These are phyloP conservation scores for Amblyopsis rosae DNA, from an alignment of 2,113 vertebrate species.

Conservation along the genomic window DNA sequence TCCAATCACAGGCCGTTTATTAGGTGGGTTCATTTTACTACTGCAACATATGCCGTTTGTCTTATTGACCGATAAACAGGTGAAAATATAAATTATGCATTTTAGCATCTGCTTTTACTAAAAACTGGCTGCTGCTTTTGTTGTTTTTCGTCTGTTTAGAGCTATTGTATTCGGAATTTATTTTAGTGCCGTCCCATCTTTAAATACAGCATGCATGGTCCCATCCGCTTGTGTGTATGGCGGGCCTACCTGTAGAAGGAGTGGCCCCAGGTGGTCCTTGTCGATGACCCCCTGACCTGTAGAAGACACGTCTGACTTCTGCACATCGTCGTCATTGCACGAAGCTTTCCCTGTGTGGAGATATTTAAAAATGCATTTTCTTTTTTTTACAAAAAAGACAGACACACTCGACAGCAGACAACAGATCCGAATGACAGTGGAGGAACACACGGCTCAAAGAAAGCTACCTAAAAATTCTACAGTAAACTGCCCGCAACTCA, in stretches of 20 bases:
- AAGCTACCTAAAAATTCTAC: conserved; percentile 35
- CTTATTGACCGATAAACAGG: no score
- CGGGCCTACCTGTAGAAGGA: conserved; percentile 85
- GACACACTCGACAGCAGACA: conserved; percentile 1
- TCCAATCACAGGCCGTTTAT: conserved; percentile 4
- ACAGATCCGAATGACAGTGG: conserved; percentile 21
- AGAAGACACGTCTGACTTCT: conserved; percentile 97
- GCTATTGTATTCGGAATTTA: no score
- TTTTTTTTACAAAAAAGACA: no score
- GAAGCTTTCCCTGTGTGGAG: conserved; percentile 84
- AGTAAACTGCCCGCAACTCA: conserved; percentile 24
- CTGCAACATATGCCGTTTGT: no score
- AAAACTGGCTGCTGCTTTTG: no score
- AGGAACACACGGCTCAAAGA: conserved; percentile 34
- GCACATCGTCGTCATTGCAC: conserved; percentile 89
- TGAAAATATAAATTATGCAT: no score
- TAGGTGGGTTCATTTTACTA: background rate
- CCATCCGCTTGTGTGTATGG: background rate
- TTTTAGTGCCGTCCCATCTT: no score
- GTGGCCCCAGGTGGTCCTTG: conserved; percentile 93
- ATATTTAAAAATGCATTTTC: background rate
- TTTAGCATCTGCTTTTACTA: no score
- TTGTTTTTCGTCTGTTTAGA: no score
- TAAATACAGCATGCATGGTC: background rate
- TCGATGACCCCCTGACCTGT: conserved; percentile 96